Base-by-base conservation (phyloP, 2,113 vertebrate species). In the Stegostoma tigrinum region DNA sequence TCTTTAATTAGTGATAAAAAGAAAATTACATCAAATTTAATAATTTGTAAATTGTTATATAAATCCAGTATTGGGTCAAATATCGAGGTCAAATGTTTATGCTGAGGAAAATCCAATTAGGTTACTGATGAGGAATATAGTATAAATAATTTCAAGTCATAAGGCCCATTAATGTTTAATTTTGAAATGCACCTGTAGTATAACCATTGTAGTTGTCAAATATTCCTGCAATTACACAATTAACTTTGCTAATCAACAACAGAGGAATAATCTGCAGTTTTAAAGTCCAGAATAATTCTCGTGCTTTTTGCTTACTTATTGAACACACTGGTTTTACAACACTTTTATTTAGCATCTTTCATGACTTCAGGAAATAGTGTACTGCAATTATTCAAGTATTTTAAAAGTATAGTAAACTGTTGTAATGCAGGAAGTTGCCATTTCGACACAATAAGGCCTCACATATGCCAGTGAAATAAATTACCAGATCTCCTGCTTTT, bases 51-150 rank as follows among this genome's bases (percentile, higher is more conserved):
- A 72, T 95, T 67, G 42, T 42, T 72, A 48, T 5, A 95, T 42
- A 42, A 95, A 72, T 95, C 94, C 27, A 72, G 42, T 45, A 4
- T 45, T 48, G 27, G 67, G 68, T 72, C 68, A 95, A 95, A 95
- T 42, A 72, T 95, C 48, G 38, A 95, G 67, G 68, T 95, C 68
- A 72, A 95, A 52, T 72, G 94, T 72, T 95, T 68, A 75, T 95
- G 24, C 68, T 95, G 72, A 24, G 67, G 72, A 95, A 95, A 70
- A 52, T 95, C 67, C 66, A 95, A 72, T 95, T 95, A 72, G 94
- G 10, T 24, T 52, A 68, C 67, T 72, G 24, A 95, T 75, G 94
- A 72, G 34, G 67, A 72, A 38, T 0, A 48, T 12, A 95, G 48
- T 42, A 48, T 70, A 72, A 70, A 67, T 42, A 75, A 95, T 55